Conservation (phyloP, 2,113 vertebrate species). For the Benitochromis conjunctus region DNA sequence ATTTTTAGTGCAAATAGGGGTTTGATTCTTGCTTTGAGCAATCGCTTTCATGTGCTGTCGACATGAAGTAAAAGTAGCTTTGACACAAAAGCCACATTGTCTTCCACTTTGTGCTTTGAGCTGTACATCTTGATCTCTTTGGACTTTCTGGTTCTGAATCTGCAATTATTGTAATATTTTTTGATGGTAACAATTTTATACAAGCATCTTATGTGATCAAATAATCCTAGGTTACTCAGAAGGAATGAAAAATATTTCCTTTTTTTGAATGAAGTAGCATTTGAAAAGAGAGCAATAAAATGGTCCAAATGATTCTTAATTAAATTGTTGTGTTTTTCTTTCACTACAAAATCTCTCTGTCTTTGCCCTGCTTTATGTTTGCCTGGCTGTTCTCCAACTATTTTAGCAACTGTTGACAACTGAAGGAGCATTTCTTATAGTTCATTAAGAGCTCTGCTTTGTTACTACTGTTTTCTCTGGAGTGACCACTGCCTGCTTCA, state of each 20-base stretch:
- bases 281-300: constrained; percentile 54
- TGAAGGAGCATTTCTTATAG: not conserved
- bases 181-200: constrained; percentile 44
- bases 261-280: constrained; percentile 17
- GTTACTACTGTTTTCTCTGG: not conserved
- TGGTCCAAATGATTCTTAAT: constrained; percentile 38
- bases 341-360: not conserved
- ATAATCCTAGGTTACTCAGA: constrained; percentile 1
- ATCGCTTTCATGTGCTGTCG: not conserved
- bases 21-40: not conserved
- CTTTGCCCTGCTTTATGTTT: not conserved
- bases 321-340: not conserved
- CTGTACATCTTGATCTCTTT: constrained; percentile 29
- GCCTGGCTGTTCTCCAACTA: not conserved
- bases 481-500: not conserved
- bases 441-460: not conserved
- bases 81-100: not conserved
- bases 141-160: constrained; percentile 16
- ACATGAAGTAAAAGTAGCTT: constrained; percentile 1
- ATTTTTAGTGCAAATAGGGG: not conserved
- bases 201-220: constrained; percentile 15
- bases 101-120: constrained; percentile 34
- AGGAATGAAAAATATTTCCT: not conserved
- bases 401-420: not conserved
- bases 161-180: not conserved